Conservation (phyloP, 2,113 vertebrate genomes). For the Gavia stellata region DNA sequence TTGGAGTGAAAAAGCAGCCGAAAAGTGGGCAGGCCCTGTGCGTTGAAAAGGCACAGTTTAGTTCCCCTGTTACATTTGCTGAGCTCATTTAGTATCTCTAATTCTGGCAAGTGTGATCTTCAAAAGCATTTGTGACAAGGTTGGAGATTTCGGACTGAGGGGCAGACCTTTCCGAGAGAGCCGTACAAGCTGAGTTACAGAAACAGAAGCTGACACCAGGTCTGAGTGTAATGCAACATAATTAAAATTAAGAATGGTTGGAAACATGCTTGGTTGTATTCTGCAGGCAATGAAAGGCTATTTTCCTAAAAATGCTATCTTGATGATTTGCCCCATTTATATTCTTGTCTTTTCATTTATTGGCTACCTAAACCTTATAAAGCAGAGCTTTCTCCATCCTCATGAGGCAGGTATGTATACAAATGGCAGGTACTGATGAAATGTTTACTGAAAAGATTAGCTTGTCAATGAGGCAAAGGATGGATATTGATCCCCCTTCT, state of each 20-base stretch:
- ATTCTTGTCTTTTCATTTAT: conserved; percentile 64
- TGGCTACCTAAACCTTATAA: conserved; percentile 64
- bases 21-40: background rate
- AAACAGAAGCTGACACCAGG: background rate
- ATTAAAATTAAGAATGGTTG: conserved; percentile 36
- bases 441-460: conserved; percentile 76
- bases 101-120: background rate
- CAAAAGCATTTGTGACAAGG: background rate
- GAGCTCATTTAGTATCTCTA: background rate
- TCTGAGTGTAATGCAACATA: conserved; percentile 5
- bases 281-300: conserved; percentile 32
- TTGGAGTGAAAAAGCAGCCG: background rate
- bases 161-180: background rate
- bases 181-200: background rate
- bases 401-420: conserved; percentile 62
- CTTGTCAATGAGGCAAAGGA: conserved; percentile 69
- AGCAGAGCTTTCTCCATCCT: conserved; percentile 45
- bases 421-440: conserved; percentile 74
- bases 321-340: conserved; percentile 36
- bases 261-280: conserved; percentile 1
- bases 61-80: background rate
- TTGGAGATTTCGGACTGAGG: background rate
- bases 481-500: conserved; percentile 66
- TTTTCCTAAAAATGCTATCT: conserved; percentile 50
- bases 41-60: background rate